Base-by-base conservation (phyloP, 2,113 vertebrate genomes). In the Lepus europaeus region DNA sequence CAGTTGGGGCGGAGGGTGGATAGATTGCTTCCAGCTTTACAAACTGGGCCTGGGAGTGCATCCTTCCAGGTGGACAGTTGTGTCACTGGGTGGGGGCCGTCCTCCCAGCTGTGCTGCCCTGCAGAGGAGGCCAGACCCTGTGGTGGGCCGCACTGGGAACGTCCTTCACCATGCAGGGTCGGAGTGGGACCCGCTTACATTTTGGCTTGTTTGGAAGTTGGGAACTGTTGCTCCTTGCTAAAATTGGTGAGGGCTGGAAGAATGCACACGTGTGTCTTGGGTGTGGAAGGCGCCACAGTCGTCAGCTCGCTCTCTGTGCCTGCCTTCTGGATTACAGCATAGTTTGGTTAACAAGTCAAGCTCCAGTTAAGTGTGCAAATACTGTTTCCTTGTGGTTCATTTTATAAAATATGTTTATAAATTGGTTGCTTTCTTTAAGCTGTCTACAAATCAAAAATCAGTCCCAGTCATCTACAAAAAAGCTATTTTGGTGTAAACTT, bases 261-360 rank as follows among this genome's bases (percentile, higher is more conserved):
- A 79, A 70, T 3, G 76, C 13, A 14, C 27, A 61, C 16, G 13
- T 59, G 77, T 29, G 61, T 77, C 39, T 93, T 56, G 6, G 25
- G 68, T 11, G 39, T 83, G 78, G 66, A 33, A 59, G 22, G 27
- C 8, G 6, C 0, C 0, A 31, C 70, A 81, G 31, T 49, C 27
- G 1, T 19, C 10, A 1, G 2, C 9, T 12, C 11, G 3, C 53
- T 83, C 16, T 0, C 39, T 91, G 0, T 59, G 36, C 45, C 59
- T 49, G 53, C 3, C 23, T 23, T 88, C 63, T 76, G 80, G 53
- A 69, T 96, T 82, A 27, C 87, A 68, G 12, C n/a, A 49, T 33
- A 53, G 56, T 81, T 87, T 61, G 79, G 76, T 79, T 90, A 95
- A 82, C 63, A 95, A 51, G 93, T 78, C 22, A 13, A 87, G 31